These are phyloP conservation scores for Tragulus kanchil DNA, from an alignment of 2,113 vertebrate species.

Conservation along the genomic window DNA sequence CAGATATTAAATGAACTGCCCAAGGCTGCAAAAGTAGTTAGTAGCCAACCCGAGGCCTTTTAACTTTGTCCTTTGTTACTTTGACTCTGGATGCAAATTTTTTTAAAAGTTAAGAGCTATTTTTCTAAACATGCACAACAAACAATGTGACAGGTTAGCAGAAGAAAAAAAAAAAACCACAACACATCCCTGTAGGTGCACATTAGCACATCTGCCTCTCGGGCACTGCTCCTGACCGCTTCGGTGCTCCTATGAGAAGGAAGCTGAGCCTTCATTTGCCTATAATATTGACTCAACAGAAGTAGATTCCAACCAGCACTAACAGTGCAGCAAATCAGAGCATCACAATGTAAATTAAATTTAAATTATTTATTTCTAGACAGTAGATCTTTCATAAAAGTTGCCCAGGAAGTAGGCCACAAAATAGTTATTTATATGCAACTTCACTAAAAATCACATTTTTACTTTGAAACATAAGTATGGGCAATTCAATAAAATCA, in stretches of 20 bases:
- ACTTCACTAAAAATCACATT: conserved; percentile 31
- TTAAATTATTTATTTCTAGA: background rate
- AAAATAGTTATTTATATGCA: background rate
- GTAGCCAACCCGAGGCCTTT: background rate
- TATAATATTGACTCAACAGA: background rate
- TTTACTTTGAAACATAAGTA: conserved; percentile 48
- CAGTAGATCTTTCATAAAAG: background rate
- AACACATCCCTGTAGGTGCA: background rate
- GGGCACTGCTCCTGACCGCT: background rate
- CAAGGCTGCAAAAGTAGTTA: background rate
- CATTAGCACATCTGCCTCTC: background rate
- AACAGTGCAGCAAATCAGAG: background rate
- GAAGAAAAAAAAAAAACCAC: background rate
- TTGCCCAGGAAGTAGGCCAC: background rate
- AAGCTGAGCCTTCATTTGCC: background rate
- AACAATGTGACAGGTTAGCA: background rate
- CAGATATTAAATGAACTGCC: background rate
- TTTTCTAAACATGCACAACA: background rate
- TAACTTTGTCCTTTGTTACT: background rate
- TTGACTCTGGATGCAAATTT: background rate
- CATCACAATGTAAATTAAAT: background rate
- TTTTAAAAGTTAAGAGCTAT: background rate
- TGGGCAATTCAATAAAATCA: background rate
- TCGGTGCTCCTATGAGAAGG: background rate
- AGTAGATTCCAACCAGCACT: background rate